Evolutionary conservation across 2,113 vertebrate genomes (phyloP), one percentile per base, ranked within the genome.

Genomic region (Oophaga pumilio): DNA sequence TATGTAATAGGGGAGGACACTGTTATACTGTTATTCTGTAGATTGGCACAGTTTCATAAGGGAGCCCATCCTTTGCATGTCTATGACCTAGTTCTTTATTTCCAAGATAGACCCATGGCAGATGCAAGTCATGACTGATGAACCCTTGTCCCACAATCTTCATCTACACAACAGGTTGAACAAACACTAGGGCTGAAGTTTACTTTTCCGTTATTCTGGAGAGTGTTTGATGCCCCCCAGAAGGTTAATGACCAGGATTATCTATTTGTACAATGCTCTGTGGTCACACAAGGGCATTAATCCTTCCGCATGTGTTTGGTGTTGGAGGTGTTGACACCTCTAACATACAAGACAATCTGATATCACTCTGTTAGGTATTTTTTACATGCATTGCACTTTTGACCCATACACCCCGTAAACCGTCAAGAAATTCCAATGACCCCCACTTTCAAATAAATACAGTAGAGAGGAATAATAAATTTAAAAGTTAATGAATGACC

Each of bases 341-440:
- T 52, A 66, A 68, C 81, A 33, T 28, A 33, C 26, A 57, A 33
- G 20, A 84, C 59, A 20, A 84, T 73, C 82, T 57, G 82, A 71
- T 84, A 84, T 71, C 66, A 12, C 50, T 33, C 49, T 82, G 82
- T 71, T 71, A 12, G 33, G 66, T 43, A 59, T 74, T 74, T 43
- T 82, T 73, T 59, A 84, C 82, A 73, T 53, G 59, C 66, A 57
- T n/a, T 84, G 82, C 66, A 84, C 82, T 84, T 20, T 84, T 84
- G 82, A 84, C 82, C 82, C n/a, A 20, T 14, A 56, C 14, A 49
- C 52, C 82, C 52, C 2, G 26, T 73, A 84, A 84, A 73, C 53
- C 71, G 66, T 73, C 56, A 84, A 20, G 26, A 57, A 73, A 74
- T 57, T 71, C 68, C 53, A 49, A 3, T 50, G n/a, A 66, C 28